Percentiles rank a stretch among this genome's conserved stretches.
These are phyloP conservation scores for Campaea margaritaria DNA, from an alignment of 2,888 invertebrate genomes.

Conservation along the genomic window DNA sequence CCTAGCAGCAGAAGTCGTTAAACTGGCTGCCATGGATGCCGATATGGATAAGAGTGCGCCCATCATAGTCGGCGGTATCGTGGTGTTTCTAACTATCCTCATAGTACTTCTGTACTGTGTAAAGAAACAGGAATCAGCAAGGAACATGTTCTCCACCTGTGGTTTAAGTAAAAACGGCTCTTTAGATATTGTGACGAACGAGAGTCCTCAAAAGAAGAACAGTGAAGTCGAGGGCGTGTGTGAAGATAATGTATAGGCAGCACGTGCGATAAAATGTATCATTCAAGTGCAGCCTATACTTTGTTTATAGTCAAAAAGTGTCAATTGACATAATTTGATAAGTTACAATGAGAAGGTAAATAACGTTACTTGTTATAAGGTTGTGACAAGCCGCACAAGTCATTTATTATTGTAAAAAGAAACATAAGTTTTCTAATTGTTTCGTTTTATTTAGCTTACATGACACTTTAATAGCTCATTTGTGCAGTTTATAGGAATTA, in stretches of 20 bases:
- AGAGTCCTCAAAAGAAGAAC: constrained; percentile 62
- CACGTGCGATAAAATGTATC: no score
- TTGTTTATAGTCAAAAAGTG: no score
- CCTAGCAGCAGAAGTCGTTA: constrained; percentile 63
- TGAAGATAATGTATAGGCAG: constrained; percentile 71
- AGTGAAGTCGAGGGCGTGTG: constrained; percentile 67
- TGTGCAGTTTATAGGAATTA: no score
- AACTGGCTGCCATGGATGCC: constrained; percentile 52
- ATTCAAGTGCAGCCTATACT: no score
- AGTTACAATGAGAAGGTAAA: no score
- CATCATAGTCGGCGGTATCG: constrained; percentile 71
- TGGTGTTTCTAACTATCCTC: constrained; percentile 64
- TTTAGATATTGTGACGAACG: constrained; percentile 74
- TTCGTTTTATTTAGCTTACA: no score
- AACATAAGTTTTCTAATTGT: no score
- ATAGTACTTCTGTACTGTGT: constrained; percentile 74
- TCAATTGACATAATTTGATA: no score
- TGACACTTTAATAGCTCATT: no score
- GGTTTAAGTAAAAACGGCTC: constrained; percentile 78
- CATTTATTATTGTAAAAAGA: no score
- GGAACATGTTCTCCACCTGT: constrained; percentile 66
- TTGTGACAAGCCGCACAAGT: no score
- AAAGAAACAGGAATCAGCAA: constrained; percentile 66
- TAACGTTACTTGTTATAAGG: no score
- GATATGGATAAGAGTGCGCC: constrained; percentile 75